Conservation (phyloP, 2,113 vertebrate genomes). For the Pedionomus torquatus region DNA sequence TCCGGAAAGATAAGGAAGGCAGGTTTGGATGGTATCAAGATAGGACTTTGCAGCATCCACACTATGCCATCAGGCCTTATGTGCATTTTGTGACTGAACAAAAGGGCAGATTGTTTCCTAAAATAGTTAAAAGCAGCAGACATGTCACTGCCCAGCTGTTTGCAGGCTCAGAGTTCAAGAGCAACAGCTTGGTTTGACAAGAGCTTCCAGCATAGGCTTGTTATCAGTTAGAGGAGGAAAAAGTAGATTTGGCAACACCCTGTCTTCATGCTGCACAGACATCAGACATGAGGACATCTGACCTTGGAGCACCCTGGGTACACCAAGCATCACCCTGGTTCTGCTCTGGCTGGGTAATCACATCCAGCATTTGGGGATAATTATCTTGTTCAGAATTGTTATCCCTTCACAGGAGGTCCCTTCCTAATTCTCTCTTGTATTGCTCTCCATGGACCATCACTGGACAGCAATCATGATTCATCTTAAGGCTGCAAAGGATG, state of each 20-base stretch:
- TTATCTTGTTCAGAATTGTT: background rate
- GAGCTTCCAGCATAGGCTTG: background rate
- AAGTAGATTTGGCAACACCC: background rate
- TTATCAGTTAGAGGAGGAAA: background rate
- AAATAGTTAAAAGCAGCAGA: background rate
- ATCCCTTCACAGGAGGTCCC: background rate
- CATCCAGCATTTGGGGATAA: background rate
- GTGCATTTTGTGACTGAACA: background rate
- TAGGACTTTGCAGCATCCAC: background rate
- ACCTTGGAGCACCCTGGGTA: background rate
- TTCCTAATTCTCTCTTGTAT: background rate
- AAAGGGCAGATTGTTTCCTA: background rate
- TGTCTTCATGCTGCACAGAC: background rate
- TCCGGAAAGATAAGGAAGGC: background rate
- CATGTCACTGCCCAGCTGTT: background rate
- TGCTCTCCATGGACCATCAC: accelerated
- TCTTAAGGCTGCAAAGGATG: background rate
- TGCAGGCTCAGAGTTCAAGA: background rate
- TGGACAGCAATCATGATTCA: background rate
- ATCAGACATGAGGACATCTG: background rate
- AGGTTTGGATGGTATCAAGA: background rate
- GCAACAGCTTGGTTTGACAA: background rate
- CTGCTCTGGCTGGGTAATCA: background rate
- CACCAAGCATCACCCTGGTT: background rate
- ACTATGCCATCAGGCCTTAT: background rate